Base-by-base conservation (phyloP, 2,113 vertebrate genomes). In the Sturnus vulgaris region DNA sequence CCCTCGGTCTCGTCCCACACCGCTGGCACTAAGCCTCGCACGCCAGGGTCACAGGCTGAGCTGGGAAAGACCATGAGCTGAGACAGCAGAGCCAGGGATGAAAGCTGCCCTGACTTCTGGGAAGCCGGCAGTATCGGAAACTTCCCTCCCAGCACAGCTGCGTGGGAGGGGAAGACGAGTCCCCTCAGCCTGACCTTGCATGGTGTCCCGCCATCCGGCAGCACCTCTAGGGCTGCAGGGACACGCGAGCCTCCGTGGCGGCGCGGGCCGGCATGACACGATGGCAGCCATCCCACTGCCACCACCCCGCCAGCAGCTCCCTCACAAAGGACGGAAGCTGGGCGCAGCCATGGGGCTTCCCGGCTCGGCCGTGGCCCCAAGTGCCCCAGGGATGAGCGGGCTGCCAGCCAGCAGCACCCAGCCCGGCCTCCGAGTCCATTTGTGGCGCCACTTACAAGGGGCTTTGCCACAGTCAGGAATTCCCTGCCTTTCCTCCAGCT, bases 251-350 rank as follows among this genome's bases (percentile, higher is more conserved):
- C 57, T n/a, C 57, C 11, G 0, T 3, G 11, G 1, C 64, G 31
- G 70, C 47, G 60, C 31, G 6, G 75, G 65, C 55, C 60, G 14
- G 53, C 50, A 19, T 27, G 77, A 78, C 90, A 56, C 0, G 5
- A 44, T 39, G 68, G 82, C 78, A 68, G 68, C 53, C 13, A 3
- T 11, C 19, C 78, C 30, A 0, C 19, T 3, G 28, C 88, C 33
- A 2, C 80, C 49, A 11, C 88, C 81, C 76, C 30, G 5, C 35
- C 83, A 46, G 31, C 8, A 5, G 57, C 70, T 83, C 75, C 86
- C 15, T 1, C 89, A 96, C 93, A 97, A 97, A 93, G 76, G 84
- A 35, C 14, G 65, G 94, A 97, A 93, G 72, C 49, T 0, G 7
- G 49, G 79, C 1, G 3, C 72, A 88, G 61, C 82, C 37, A 0